Evolutionary conservation across 1,140 invertebrate genomes (phyloP), one percentile per base, ranked within the genome.

Genomic region (Drosophila grimshawi): DNA sequence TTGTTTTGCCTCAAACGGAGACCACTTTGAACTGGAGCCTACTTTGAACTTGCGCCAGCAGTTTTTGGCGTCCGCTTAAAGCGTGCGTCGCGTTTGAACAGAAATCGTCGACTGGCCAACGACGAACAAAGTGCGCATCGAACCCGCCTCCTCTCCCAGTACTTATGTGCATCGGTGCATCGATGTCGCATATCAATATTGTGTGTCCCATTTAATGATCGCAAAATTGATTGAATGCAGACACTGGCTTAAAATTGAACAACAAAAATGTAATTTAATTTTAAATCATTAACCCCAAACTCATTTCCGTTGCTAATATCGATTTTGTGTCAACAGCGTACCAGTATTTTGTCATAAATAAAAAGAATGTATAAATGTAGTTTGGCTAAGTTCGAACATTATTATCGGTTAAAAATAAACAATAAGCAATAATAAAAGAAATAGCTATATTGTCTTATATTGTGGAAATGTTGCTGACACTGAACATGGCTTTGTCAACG

Each of bases 51-150:
- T 27, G 10, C 62, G 48, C 33, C 41, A 51, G 63, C 46, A 72
- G 19, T 19, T 19, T 19, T 19, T 19, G 19, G 43, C 8, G 53
- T 80, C 65, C 83, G 83, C 43, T 72, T 10, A 27, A 88, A 80
- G 43, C 80, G 80, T 86, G 83, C 66, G 85, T 55, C 78, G 61
- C 72, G 83, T 83, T 60, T 80, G 69, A 88, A 78, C 61, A 56
- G 55, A 83, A 86, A 65, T 77, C 71, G 65, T 71, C 75, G 83
- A 86, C 83, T 86, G 83, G 64, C 74, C 80, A 69, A 43, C 56
- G 37, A 53, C 43, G 51, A 74, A 39, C 11, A 56, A 11, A 46
- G 6, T 37, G 29, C 41, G 59, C 35, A 8, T 30, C 35, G 37
- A 48, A 35, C 37, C 37, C 19, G 19, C 19, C 19, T 19, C 19